Conservation (phyloP, 2,888 invertebrate species). For the Nebria salina region DNA sequence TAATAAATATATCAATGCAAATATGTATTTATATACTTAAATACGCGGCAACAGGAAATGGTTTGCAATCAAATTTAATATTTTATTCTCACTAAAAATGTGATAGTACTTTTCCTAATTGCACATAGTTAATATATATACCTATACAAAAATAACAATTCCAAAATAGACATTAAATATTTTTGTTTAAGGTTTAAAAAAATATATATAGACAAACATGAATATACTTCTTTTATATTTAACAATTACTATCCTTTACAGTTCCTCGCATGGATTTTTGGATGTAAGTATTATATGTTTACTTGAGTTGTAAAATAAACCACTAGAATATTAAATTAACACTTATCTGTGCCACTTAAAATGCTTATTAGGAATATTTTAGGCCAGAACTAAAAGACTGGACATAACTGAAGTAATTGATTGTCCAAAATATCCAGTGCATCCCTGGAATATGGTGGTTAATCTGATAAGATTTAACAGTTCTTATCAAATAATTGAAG, state of each 20-base stretch:
- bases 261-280: neutral
- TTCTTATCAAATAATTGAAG: neutral
- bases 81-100: neutral
- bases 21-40: no score
- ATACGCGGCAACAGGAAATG: neutral
- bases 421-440: neutral
- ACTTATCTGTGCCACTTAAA: no score
- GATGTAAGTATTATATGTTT: neutral
- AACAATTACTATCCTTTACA: neutral
- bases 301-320: neutral
- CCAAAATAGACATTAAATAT: neutral
- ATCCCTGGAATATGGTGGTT: neutral
- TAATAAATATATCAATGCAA: neutral
- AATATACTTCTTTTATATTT: neutral
- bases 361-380: neutral
- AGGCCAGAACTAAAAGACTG: neutral
- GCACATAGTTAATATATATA: neutral
- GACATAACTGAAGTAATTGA: neutral
- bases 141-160: neutral
- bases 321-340: no score
- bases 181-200: neutral
- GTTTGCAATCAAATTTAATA: neutral
- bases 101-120: neutral
- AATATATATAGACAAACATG: neutral
- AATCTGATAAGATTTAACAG: neutral